Evolutionary conservation across 1,140 invertebrate genomes (phyloP).

Genomic region (Heliconius melpomene): DNA sequence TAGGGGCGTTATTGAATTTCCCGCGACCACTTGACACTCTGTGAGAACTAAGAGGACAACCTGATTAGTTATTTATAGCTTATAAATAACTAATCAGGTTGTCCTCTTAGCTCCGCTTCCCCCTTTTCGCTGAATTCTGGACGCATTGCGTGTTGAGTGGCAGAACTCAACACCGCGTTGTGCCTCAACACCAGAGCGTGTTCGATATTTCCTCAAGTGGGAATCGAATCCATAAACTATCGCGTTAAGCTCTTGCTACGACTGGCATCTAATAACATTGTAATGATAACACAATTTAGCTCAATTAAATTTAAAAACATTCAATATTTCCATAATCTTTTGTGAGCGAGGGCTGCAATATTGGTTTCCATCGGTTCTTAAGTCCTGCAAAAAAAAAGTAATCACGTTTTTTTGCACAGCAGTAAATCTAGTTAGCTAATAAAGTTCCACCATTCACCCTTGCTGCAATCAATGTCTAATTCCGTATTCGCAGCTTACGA

Average conservation of each 20-base stretch:
- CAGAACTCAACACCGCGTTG: no score
- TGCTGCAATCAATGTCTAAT: slow-evolving; percentile 77
- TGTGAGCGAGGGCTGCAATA: slow-evolving; percentile 21
- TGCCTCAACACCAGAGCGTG: no score
- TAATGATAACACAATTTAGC: no score
- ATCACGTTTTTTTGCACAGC: slow-evolving; percentile 53
- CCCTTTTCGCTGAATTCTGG: no score
- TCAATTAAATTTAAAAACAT: no score
- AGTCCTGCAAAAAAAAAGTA: slow-evolving; percentile 51
- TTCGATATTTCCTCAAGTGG: no score
- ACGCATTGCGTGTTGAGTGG: no score
- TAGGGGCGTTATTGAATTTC: slow-evolving; percentile 36
- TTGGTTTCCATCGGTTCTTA: slow-evolving; percentile 26
- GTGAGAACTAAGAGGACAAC: slow-evolving; percentile 33
- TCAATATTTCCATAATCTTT: neutral
- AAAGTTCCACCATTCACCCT: slow-evolving; percentile 71
- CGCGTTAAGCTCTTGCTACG: no score
- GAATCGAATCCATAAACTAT: neutral
- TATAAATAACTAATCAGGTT: no score
- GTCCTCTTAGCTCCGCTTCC: neutral
- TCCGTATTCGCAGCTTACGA: slow-evolving; percentile 73
- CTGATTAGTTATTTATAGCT: neutral
- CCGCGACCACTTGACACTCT: slow-evolving; percentile 28
- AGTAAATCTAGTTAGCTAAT: slow-evolving; percentile 70
- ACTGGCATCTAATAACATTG: no score